A percentile compares a stretch with the other conserved stretches of the same genome.
Evolutionary conservation across 2,113 vertebrate genomes (phyloP).

Genomic region (Dasyurus viverrinus): DNA sequence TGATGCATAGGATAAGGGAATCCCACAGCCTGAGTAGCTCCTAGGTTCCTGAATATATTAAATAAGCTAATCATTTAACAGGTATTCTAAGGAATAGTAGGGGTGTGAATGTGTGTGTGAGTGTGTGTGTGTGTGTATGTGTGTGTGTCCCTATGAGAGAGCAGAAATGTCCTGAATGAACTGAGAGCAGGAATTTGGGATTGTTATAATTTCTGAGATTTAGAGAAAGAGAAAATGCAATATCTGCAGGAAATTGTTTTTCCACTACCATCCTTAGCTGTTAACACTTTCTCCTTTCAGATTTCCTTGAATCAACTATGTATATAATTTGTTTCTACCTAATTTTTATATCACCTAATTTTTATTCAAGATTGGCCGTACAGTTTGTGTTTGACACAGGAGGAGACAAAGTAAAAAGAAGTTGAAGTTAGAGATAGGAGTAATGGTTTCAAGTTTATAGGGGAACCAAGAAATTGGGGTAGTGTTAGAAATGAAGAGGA

Average conservation of each 20-base stretch:
- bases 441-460: not conserved
- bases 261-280: too few species aligned
- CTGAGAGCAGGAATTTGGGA: not conserved
- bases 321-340: too few species aligned
- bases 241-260: too few species aligned
- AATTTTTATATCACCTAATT: too few species aligned
- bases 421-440: not conserved
- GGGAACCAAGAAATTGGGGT: not conserved
- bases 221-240: not conserved
- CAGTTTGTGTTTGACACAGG: not conserved
- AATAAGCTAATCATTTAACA: not conserved
- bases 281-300: too few species aligned
- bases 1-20: not conserved
- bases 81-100: not conserved
- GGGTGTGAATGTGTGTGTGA: too few species aligned
- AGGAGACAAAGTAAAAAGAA: not conserved
- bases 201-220: not conserved
- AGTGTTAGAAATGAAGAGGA: not conserved
- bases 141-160: not conserved
- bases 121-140: not conserved
- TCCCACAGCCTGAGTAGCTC: not conserved
- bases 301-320: too few species aligned
- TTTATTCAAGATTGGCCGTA: too few species aligned
- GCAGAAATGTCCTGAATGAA: not conserved
- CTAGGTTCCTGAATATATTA: not conserved